These are phyloP conservation scores for Brachylomia viminalis DNA, from an alignment of 2,888 invertebrate species.

Conservation along the genomic window DNA sequence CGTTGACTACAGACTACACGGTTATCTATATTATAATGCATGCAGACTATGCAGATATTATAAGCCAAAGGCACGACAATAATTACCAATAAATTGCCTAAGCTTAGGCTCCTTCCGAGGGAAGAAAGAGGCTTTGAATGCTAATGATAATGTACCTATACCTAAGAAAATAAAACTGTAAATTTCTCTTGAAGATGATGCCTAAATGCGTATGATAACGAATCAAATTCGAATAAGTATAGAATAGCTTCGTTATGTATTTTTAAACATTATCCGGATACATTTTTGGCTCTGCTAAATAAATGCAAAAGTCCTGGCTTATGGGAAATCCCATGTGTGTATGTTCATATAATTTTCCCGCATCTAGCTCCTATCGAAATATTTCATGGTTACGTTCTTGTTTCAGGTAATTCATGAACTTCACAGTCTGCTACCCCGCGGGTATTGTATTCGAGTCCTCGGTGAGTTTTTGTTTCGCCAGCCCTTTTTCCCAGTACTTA, in stretches of 20 bases:
- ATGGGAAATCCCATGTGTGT: conserved; percentile 21
- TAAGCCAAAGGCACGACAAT: neutral
- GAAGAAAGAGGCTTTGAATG: neutral
- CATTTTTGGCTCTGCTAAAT: conserved; percentile 6
- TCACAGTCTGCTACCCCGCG: conserved; percentile 44
- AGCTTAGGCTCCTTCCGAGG: neutral
- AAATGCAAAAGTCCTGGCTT: conserved; percentile 23
- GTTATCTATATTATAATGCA: conserved; percentile 6
- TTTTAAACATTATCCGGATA: neutral
- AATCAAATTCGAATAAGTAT: neutral
- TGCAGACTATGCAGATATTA: conserved; percentile 8
- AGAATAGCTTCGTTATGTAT: neutral
- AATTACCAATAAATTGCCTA: neutral
- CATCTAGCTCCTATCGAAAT: conserved; percentile 34
- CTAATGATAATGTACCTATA: no score
- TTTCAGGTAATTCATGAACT: conserved; percentile 69
- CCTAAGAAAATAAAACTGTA: neutral
- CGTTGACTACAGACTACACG: conserved; percentile 5
- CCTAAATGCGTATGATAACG: no score
- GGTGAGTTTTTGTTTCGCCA: conserved; percentile 62
- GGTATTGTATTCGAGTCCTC: conserved; percentile 39
- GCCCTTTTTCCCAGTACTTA: conserved; percentile 28
- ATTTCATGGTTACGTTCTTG: conserved; percentile 58
- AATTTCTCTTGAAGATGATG: neutral
- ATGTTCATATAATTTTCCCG: conserved; percentile 15